Evolutionary conservation across 2,113 vertebrate genomes (phyloP).

Genomic region (Corvus hawaiiensis): DNA sequence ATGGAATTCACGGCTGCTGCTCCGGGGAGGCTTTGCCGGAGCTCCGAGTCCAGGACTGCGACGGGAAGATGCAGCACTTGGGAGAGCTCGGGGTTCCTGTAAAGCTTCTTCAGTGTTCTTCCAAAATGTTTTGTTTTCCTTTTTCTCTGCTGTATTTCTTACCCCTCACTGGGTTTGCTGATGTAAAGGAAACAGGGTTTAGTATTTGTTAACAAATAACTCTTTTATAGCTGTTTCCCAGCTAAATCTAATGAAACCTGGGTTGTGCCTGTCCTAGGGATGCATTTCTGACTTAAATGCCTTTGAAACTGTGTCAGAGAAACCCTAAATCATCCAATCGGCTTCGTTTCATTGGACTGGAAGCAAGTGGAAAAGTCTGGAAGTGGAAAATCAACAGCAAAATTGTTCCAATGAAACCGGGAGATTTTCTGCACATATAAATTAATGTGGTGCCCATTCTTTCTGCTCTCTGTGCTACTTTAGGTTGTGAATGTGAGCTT

Average conservation of each 20-base stretch:
- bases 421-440: background rate
- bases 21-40: background rate
- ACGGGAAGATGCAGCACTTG: background rate
- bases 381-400: background rate
- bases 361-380: background rate
- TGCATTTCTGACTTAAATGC: background rate
- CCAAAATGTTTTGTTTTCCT: background rate
- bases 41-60: background rate
- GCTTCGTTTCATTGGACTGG: background rate
- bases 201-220: background rate
- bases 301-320: background rate
- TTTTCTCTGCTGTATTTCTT: background rate
- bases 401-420: fast-evolving
- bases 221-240: background rate
- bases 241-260: background rate
- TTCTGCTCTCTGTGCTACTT: background rate
- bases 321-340: background rate
- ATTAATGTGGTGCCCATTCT: background rate
- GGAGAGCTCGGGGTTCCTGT: background rate
- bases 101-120: background rate
- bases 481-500: background rate
- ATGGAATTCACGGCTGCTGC: background rate
- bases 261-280: no score
- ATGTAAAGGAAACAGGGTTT: background rate
- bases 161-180: background rate